Conservation (phyloP, 2,888 invertebrate genomes). For the Mythimna impura region DNA sequence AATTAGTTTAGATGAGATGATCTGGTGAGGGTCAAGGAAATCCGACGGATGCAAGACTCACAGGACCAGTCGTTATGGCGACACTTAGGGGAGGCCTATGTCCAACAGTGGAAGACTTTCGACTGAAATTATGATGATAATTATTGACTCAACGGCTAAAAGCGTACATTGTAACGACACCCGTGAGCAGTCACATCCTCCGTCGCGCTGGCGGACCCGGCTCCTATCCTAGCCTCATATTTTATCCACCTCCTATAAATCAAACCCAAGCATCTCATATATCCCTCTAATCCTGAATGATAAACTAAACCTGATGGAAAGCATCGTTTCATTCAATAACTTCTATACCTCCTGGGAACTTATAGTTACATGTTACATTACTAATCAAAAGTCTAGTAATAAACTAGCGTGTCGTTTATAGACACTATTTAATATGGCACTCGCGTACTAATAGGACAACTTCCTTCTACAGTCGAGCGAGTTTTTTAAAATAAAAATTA, state of each 20-base stretch:
- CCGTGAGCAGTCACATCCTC: not conserved
- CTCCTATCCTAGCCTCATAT: not conserved
- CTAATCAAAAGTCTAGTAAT: slow-evolving; percentile 32
- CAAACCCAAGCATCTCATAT: not conserved
- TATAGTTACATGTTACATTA: slow-evolving; percentile 3
- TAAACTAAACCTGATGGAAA: slow-evolving; percentile 2
- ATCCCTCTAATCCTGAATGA: slow-evolving; percentile 1
- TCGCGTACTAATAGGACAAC: slow-evolving; percentile 17
- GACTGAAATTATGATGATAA: no score
- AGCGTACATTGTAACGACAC: not conserved
- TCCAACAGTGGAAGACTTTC: no score
- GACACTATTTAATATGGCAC: slow-evolving; percentile 27
- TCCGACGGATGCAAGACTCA: no score
- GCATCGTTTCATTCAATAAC: slow-evolving; percentile 18
- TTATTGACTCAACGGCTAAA: no score
- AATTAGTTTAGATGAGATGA: no score
- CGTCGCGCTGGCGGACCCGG: not conserved
- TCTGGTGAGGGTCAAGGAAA: no score
- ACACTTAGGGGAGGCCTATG: no score
- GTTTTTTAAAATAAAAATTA: slow-evolving; percentile 39
- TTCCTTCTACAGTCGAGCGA: slow-evolving; percentile 26
- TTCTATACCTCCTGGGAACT: slow-evolving; percentile 11
- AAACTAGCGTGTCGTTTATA: slow-evolving; percentile 28
- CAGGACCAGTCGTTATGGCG: no score
- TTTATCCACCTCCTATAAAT: not conserved